phyloP scores from a whole-genome alignment of 2,113 vertebrate species.

The Tragelaphus strepsiceros region DNA sequence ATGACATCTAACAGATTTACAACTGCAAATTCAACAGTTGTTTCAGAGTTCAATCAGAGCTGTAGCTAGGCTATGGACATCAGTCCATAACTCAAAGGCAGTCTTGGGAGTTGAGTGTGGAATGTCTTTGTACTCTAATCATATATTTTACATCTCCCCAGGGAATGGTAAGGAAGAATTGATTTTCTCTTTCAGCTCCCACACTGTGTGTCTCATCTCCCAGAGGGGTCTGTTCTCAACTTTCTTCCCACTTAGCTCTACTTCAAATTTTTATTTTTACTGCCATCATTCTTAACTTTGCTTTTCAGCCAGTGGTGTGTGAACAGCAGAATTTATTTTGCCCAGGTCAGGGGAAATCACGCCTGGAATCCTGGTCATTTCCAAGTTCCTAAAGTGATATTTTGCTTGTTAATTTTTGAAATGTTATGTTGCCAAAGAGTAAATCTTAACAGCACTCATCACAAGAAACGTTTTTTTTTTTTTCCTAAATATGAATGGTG shows the following conservation, averaged over 20 bases:
- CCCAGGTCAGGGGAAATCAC: constrained; percentile 12
- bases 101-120: neutral
- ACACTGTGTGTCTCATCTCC: constrained; percentile 39
- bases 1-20: neutral
- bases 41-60: constrained; percentile 24
- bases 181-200: constrained; percentile 30
- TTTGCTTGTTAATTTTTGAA: neutral
- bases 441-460: neutral
- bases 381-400: neutral
- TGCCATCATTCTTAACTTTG: constrained; percentile 48
- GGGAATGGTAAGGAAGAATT: constrained; percentile 74
- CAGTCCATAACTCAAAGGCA: constrained; percentile 36
- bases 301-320: constrained; percentile 48
- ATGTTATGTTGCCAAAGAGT: neutral
- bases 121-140: constrained; percentile 60
- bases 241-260: neutral
- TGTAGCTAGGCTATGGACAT: neutral
- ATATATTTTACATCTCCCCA: constrained; percentile 44
- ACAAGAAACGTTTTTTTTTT: too few relatives aligned
- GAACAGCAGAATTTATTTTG: constrained; percentile 35
- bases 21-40: neutral
- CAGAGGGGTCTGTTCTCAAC: neutral
- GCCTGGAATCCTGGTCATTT: constrained; percentile 39
- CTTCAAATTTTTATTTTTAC: constrained; percentile 53
- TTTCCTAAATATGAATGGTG: neutral